Conservation (phyloP, 1,140 invertebrate species). For the Tenebrio molitor region DNA sequence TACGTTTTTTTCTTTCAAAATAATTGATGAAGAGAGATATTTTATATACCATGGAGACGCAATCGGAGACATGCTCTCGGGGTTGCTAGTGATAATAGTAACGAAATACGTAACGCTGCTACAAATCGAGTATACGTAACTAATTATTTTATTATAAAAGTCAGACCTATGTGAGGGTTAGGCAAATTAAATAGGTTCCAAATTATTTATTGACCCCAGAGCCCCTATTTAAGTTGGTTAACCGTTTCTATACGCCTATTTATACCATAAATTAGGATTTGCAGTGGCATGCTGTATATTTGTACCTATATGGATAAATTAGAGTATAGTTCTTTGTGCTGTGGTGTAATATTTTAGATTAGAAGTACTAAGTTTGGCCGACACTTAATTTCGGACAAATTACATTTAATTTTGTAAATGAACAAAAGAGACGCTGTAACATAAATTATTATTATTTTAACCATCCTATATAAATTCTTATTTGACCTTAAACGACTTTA, state of each 20-base stretch:
- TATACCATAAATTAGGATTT: conserved; percentile 59
- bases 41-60: conserved; percentile 58
- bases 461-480: conserved; percentile 58
- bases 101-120: conserved; percentile 64
- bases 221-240: conserved; percentile 56
- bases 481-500: conserved; percentile 56
- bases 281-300: conserved; percentile 65
- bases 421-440: conserved; percentile 55
- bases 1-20: conserved; percentile 45
- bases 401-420: conserved; percentile 59
- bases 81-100: conserved; percentile 60
- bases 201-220: conserved; percentile 34
- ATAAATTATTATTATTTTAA: conserved; percentile 61
- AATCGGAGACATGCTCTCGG: conserved; percentile 45
- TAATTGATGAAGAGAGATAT: conserved; percentile 58
- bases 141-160: conserved; percentile 58
- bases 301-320: conserved; percentile 67
- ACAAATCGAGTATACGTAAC: conserved; percentile 65
- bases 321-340: conserved; percentile 66
- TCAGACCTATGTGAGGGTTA: conserved; percentile 53
- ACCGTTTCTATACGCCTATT: conserved; percentile 54
- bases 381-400: conserved; percentile 53
- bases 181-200: conserved; percentile 57
- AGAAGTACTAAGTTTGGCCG: conserved; percentile 59
- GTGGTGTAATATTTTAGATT: conserved; percentile 67